Base-by-base conservation (phyloP, 2,797 vertebrate genomes). In the Brotula barbata region DNA sequence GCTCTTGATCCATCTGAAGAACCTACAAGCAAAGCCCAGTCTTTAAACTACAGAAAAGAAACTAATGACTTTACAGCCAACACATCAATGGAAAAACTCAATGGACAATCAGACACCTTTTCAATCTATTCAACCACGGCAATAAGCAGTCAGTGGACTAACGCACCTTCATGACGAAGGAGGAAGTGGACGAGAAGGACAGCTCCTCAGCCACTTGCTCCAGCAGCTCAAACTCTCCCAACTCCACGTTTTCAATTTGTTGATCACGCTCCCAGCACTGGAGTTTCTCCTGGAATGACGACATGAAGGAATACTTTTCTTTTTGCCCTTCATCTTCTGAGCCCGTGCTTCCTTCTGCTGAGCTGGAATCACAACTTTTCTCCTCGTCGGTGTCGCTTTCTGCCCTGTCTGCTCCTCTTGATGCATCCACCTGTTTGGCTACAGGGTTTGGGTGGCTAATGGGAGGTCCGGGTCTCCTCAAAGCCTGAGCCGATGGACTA, bases 151-250 rank as follows among this genome's bases (percentile, higher is more conserved):
- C 7, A 63, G 17, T 5, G 20, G 4, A 58, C 46, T 23, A 14
- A 33, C 16, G 20, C 20, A 89, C 89, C 87, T 89, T 90, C 31
- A 65, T 48, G 64, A 98, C 90, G 76, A 99, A 96, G 1, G 97
- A 99, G 14, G 96, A 97, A 90, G 95, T 97, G 59, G 95, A 98
- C 2, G 96, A 96, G 87, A 99, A 97, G 52, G 97, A 99, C 41
- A 97, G 88, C 84, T 99, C 97, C 68, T 96, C 94, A 7, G 96
- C 97, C n/a, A 94, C 97, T 80, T 93, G 91, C 79, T 99, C 97
- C 71, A 99, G 88, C 73, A 98, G 92, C 82, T 98, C 93, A 89
- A 99, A 99, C 82, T 99, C 97, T 71, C 95, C 94, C 78, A 98
- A 89, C 89, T 97, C 96, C 49, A 91, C 77, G 66, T 75, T 92